Base-by-base conservation (phyloP, 2,113 vertebrate species). In the Xiphophorus couchianus region DNA sequence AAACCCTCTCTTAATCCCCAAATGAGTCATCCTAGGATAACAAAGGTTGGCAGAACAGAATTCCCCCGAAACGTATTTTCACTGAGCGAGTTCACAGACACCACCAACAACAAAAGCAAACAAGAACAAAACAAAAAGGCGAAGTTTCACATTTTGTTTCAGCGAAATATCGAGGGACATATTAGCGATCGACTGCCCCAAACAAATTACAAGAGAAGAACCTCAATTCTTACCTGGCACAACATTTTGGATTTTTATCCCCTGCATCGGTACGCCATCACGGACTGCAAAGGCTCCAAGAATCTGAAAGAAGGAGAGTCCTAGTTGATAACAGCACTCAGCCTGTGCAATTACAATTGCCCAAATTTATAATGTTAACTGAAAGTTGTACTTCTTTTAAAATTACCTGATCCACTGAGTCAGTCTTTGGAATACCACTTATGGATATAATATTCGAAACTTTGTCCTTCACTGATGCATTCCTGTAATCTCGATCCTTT, bases 401-500 rank as follows among this genome's bases (percentile, higher is more conserved):
- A 31, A 93, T 37, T 93, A 97, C 97, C 94, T 98, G 97, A 90
- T 98, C 96, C 94, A 97, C 95, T 82, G 97, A 96, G 84, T 96
- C 96, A 89, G 94, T 96, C 95, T 98, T 97, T 86, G 97, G 97
- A 85, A 98, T 96, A 87, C 96, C 96, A 92, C 92, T 95, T 62
- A 98, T 94, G 72, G 95, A 96, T 94, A 99, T 95, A 58, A 96
- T 95, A 74, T 95, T 97, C 92, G 96, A 97, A 71, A 96, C 95
- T 85, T 96, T 96, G 80, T 96, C 93, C 13, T 97, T 95, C 83
- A 95, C 92, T 82, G 94, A 91, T 65, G 96, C 94, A 87, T 93
- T 97, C 84, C 97, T 95, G 90, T 99, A 99, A 94, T 99, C 97
- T 90, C 97, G 97, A 94, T 99, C 97, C 97, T 98, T 96, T 82